Base-by-base conservation (phyloP, 2,888 invertebrate species). In the Ganaspis brasiliensis region DNA sequence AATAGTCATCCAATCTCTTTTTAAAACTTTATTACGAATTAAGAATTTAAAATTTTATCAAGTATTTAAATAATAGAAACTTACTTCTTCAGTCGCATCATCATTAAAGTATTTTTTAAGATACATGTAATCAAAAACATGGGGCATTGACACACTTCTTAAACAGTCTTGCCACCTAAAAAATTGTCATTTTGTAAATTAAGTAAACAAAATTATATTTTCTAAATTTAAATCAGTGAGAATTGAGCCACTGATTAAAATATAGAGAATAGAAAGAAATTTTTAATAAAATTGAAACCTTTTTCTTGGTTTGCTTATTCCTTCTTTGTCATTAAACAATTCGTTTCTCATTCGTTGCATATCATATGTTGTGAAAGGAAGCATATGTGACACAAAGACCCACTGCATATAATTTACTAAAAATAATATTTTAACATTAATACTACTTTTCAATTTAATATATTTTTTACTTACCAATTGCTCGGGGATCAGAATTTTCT, bases 391-490 rank as follows among this genome's bases (percentile, higher is more conserved):
- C 9, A 52, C 52, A 19, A 52, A 52, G 9, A 16, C 5, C 52
- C 52, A 52, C n/a, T 52, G 52, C 52, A 52, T 52, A 19, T 52
- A 52, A 52, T 52, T 52, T 9, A 8, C 52, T 52, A 19, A 19
- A 52, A 52, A n/a, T n/a, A n/a, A n/a, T n/a, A n/a, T n/a, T n/a
- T n/a, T n/a, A n/a, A n/a, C n/a, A 31, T 31, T 31, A 31, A 16
- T 9, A 19, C 8, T 52, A 45, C 4, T 14, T 14, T 52, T 19
- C 9, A 52, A n/a, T n/a, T n/a, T n/a, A n/a, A n/a, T n/a, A n/a
- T n/a, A n/a, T n/a, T n/a, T n/a, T n/a, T n/a, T n/a, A 49, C 49
- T 49, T n/a, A 49, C 49, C 49, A 49, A 49, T 14, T n/a, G 49
- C n/a, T 49, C 14, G n/a, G 6, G 14, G 14, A 49, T 49, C 49